Conservation (phyloP, 1,140 invertebrate genomes). For the Pseudomyrmex flavicornis region DNA sequence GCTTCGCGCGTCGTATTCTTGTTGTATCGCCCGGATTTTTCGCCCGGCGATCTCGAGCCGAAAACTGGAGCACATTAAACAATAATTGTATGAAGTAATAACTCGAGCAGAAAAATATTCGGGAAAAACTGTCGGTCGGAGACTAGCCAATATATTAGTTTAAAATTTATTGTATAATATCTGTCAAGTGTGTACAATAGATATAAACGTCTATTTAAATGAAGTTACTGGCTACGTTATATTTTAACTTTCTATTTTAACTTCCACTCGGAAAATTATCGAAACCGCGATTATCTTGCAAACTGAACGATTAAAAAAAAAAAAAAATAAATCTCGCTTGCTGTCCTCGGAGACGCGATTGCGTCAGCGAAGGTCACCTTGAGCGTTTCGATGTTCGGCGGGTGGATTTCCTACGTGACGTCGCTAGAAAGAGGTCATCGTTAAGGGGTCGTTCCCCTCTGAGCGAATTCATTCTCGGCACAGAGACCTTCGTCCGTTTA, state of each 20-base stretch:
- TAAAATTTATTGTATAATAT: too few species aligned
- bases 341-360: neutral
- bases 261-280: too few species aligned
- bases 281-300: too few species aligned
- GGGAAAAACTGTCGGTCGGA: neutral
- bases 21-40: neutral
- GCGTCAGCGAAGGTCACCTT: constrained; percentile 60
- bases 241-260: too few species aligned
- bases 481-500: neutral
- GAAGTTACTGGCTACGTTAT: too few species aligned
- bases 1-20: neutral
- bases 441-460: constrained; percentile 36
- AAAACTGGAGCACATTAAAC: neutral
- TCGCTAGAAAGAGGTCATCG: constrained; percentile 35
- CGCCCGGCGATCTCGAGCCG: neutral
- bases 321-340: neutral
- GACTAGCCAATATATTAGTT: too few species aligned
- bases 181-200: too few species aligned
- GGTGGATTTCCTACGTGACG: constrained; percentile 15
- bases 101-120: neutral
- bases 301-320: neutral
- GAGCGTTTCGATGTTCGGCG: constrained; percentile 16
- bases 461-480: neutral
- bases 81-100: neutral
- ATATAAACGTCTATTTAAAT: too few species aligned